Conservation (phyloP, 2,113 vertebrate species). For the Oryzias melastigma region DNA sequence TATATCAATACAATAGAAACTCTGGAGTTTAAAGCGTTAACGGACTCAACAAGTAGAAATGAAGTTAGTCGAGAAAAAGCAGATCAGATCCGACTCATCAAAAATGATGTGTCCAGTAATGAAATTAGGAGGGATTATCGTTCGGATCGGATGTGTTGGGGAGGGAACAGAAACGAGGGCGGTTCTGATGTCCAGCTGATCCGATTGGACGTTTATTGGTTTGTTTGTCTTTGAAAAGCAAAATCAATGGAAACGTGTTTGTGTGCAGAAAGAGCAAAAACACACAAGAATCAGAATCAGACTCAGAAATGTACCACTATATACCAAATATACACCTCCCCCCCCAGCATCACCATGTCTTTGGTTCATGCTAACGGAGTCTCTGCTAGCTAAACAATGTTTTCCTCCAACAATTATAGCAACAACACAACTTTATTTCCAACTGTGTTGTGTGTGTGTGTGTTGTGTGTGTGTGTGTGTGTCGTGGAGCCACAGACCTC, state of each 20-base stretch:
- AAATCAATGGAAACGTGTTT: slow-evolving; percentile 18
- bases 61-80: slow-evolving; percentile 12
- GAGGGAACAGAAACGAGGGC: slow-evolving; percentile 23
- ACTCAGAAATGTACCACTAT: slow-evolving; percentile 17
- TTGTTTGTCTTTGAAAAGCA: slow-evolving; percentile 44
- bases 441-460: slow-evolving; percentile 45
- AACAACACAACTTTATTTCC: slow-evolving; percentile 51
- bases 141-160: slow-evolving; percentile 35
- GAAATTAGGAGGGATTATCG: slow-evolving; percentile 49
- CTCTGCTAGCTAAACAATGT: slow-evolving; percentile 60
- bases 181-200: slow-evolving; percentile 43
- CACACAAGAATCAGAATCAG: neutral
- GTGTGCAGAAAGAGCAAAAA: neutral
- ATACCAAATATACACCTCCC: neutral
- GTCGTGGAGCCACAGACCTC: slow-evolving; percentile 52
- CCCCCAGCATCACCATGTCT: slow-evolving; percentile 60
- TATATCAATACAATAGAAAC: no score
- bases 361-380: slow-evolving; percentile 70
- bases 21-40: slow-evolving; percentile 44
- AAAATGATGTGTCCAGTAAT: slow-evolving; percentile 65
- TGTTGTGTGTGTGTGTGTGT: slow-evolving; percentile 43
- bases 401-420: slow-evolving; percentile 69
- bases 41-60: slow-evolving; percentile 55
- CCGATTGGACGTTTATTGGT: slow-evolving; percentile 48
- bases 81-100: slow-evolving; percentile 41